Evolutionary conservation across 1,140 invertebrate species (phyloP).

Genomic region (Leptestheria dahalacensis): DNA sequence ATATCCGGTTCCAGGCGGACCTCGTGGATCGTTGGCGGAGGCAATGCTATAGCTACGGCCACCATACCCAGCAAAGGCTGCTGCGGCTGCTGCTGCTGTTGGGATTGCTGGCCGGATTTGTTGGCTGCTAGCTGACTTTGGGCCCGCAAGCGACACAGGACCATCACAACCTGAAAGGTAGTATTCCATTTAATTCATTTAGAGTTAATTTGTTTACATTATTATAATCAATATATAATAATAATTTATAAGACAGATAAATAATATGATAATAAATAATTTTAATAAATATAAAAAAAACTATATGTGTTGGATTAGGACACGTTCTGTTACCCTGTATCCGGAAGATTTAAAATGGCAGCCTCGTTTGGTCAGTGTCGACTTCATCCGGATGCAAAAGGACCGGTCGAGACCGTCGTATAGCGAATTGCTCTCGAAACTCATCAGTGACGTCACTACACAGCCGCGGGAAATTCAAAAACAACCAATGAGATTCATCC

Average conservation of each 20-base stretch:
- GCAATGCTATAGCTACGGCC: constrained; percentile 81
- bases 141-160: constrained; percentile 13
- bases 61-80: constrained; percentile 79
- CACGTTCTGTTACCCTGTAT: constrained; percentile 89
- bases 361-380: constrained; percentile 87
- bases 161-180: constrained; percentile 13
- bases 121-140: constrained; percentile 9
- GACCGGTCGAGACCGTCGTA: constrained; percentile 78
- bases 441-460: constrained; percentile 82
- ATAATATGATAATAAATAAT: too few relatives aligned
- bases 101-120: constrained; percentile 3
- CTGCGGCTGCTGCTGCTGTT: constrained; percentile 25
- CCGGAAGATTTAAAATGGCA: constrained; percentile 97
- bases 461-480: constrained; percentile 35
- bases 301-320: too few relatives aligned
- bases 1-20: constrained; percentile 88
- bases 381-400: constrained; percentile 95
- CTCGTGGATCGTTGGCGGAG: constrained; percentile 90
- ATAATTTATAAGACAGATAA: too few relatives aligned
- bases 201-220: neutral
- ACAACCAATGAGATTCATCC: constrained; percentile 6
- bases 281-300: too few relatives aligned
- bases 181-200: neutral
- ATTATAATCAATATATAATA: neutral
- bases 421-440: constrained; percentile 47